phyloP scores from a whole-genome alignment of 30 jellyfish, hydroid and myxozoan species.

The Chrysaora quinquecirrha region DNA sequence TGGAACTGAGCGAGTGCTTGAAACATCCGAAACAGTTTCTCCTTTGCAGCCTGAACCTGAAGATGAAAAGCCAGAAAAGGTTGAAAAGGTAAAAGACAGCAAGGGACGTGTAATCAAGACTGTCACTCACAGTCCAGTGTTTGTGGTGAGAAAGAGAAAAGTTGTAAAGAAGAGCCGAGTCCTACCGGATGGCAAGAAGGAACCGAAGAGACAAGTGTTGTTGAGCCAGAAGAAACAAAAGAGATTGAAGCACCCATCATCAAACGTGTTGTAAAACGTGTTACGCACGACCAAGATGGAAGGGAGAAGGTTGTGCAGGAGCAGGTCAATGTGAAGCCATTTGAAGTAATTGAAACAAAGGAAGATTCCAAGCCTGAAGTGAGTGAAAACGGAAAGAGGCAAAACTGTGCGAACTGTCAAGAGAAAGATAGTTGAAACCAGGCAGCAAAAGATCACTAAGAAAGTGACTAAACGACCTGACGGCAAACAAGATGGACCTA shows the following conservation, averaged over 20 bases:
- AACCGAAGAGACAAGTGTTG: slow-evolving; percentile 60
- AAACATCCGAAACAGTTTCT: slow-evolving; percentile 60
- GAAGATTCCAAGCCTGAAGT: slow-evolving; percentile 32
- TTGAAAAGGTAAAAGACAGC: neutral
- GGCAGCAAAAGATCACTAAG: neutral
- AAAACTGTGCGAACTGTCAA: slow-evolving; percentile 17
- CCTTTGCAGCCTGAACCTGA: slow-evolving; percentile 64
- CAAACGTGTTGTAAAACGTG: slow-evolving; percentile 18
- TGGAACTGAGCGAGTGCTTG: slow-evolving; percentile 53
- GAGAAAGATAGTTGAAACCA: slow-evolving; percentile 52
- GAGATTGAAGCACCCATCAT: neutral
- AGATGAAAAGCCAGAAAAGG: slow-evolving; percentile 52
- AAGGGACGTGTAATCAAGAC: slow-evolving; percentile 13
- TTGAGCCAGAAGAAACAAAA: slow-evolving; percentile 54
- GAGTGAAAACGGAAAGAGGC: slow-evolving; percentile 20
- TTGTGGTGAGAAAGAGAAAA: slow-evolving; percentile 57
- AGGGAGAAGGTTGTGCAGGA: slow-evolving; percentile 21
- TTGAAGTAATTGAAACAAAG: slow-evolving; percentile 31
- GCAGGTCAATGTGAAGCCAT: slow-evolving; percentile 51
- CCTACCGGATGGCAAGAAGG: slow-evolving; percentile 64
- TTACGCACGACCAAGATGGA: slow-evolving; percentile 64
- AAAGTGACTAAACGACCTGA: neutral
- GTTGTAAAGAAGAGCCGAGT: slow-evolving; percentile 31
- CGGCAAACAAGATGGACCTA: neutral
- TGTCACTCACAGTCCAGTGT: slow-evolving; percentile 58